A percentile compares a stretch with the other conserved stretches of the same genome.
Conservation (phyloP, 2,888 invertebrate genomes). For the Alsophila aescularia region DNA sequence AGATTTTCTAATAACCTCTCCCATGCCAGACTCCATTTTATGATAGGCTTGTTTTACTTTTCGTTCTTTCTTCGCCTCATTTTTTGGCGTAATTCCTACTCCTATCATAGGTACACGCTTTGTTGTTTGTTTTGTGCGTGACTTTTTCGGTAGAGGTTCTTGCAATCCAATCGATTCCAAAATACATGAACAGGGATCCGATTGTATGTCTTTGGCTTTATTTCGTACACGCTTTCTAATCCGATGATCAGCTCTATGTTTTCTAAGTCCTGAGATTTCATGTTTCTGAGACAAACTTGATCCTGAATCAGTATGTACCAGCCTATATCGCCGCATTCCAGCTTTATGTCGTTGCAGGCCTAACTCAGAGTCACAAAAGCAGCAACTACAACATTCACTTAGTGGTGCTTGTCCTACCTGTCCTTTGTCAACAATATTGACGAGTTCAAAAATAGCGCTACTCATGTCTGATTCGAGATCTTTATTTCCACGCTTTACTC, state of each 20-base stretch:
- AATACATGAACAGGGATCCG: slow-evolving; percentile 2
- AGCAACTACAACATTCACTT: slow-evolving; percentile 9
- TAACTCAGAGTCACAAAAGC: background rate
- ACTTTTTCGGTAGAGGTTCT: slow-evolving; percentile 13
- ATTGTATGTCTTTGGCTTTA: background rate
- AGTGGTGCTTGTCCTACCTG: background rate
- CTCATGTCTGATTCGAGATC: slow-evolving; percentile 24
- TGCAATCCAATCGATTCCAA: background rate
- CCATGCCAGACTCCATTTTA: slow-evolving; percentile 16
- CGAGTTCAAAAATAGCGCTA: background rate
- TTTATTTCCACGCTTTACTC: slow-evolving; percentile 12
- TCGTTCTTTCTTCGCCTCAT: slow-evolving; percentile 33
- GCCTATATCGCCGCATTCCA: background rate
- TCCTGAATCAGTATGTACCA: background rate
- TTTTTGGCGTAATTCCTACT: background rate
- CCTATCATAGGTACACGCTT: too few species aligned
- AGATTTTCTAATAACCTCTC: slow-evolving; percentile 36
- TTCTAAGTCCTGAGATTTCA: slow-evolving; percentile 8
- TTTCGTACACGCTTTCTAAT: background rate
- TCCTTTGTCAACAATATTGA: slow-evolving; percentile 8
- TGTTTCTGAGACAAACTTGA: background rate
- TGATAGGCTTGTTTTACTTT: slow-evolving; percentile 1
- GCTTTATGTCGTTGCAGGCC: background rate
- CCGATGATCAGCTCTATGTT: background rate
- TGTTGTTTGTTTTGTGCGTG: too few species aligned